Evolutionary conservation across 1,140 invertebrate genomes (phyloP).

Genomic region (Apis florea): DNA sequence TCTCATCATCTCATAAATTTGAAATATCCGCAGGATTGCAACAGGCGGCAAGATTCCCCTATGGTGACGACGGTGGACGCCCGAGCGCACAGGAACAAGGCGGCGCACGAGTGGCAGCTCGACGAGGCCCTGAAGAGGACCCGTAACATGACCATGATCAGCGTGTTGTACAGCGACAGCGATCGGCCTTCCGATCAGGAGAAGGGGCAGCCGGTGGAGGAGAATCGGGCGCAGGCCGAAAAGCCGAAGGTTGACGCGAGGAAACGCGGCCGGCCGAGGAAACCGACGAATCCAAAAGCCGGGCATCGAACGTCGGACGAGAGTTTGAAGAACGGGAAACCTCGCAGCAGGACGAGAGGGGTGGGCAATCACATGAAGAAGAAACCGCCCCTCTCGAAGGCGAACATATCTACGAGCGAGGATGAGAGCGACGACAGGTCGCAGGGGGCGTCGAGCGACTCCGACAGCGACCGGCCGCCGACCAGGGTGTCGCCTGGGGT

Average conservation of each 20-base stretch:
- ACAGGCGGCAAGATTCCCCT: slow-evolving; percentile 44
- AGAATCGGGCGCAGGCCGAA: slow-evolving; percentile 67
- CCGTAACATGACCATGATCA: slow-evolving; percentile 62
- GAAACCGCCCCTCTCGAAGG: slow-evolving; percentile 70
- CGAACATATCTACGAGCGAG: slow-evolving; percentile 66
- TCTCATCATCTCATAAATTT: too few species aligned
- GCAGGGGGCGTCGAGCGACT: slow-evolving; percentile 64
- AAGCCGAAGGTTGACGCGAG: slow-evolving; percentile 77
- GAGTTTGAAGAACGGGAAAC: slow-evolving; percentile 57
- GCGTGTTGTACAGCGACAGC: slow-evolving; percentile 68
- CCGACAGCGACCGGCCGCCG: slow-evolving; percentile 63
- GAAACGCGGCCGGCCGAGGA: slow-evolving; percentile 78
- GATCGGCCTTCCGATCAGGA: slow-evolving; percentile 73
- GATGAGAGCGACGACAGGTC: slow-evolving; percentile 67
- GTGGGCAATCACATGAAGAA: slow-evolving; percentile 60
- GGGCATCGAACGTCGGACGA: slow-evolving; percentile 57
- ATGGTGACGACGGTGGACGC: slow-evolving; percentile 40
- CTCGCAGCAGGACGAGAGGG: slow-evolving; percentile 64
- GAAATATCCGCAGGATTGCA: slow-evolving; percentile 38
- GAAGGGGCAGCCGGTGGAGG: slow-evolving; percentile 61
- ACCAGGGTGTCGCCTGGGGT: slow-evolving; percentile 25
- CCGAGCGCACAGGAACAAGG: slow-evolving; percentile 48
- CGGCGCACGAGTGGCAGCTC: slow-evolving; percentile 68
- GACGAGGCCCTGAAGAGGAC: slow-evolving; percentile 70
- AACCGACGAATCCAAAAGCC: slow-evolving; percentile 70